Evolutionary conservation across 2,797 vertebrate genomes (phyloP).

Genomic region (Coluber constrictor): DNA sequence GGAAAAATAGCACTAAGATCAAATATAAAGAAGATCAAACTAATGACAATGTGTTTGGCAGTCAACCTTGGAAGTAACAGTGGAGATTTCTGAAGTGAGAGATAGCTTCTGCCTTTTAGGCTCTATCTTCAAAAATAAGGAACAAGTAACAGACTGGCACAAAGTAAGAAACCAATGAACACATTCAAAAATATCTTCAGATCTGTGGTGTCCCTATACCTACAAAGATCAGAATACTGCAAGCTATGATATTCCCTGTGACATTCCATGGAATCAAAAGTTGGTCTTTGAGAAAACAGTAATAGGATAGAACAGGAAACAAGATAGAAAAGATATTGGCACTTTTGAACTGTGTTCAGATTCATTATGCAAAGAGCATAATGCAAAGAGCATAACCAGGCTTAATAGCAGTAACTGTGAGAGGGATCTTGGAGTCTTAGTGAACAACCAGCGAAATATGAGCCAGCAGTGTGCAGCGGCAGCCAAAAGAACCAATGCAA

Average conservation of each 20-base stretch:
- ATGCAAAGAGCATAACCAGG: not conserved
- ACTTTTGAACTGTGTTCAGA: not conserved
- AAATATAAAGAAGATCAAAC: not conserved
- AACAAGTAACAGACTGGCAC: not conserved
- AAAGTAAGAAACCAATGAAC: not conserved
- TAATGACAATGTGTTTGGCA: not conserved
- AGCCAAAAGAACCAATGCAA: too few species aligned
- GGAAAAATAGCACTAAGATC: not conserved
- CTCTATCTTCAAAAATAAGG: not conserved
- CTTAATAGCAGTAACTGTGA: too few species aligned
- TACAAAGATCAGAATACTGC: not conserved
- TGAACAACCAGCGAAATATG: too few species aligned
- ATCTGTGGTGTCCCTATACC: not conserved
- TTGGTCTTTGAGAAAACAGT: not conserved
- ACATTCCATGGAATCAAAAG: not conserved
- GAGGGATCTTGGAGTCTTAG: too few species aligned
- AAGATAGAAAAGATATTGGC: not conserved
- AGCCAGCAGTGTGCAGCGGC: too few species aligned
- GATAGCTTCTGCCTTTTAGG: not conserved
- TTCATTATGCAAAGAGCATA: not conserved
- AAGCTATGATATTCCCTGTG: not conserved
- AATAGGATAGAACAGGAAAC: not conserved
- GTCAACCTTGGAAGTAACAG: not conserved
- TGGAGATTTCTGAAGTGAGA: not conserved
- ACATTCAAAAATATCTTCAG: not conserved